Conservation (phyloP, 2,113 vertebrate genomes). For the Vulpes lagopus region DNA sequence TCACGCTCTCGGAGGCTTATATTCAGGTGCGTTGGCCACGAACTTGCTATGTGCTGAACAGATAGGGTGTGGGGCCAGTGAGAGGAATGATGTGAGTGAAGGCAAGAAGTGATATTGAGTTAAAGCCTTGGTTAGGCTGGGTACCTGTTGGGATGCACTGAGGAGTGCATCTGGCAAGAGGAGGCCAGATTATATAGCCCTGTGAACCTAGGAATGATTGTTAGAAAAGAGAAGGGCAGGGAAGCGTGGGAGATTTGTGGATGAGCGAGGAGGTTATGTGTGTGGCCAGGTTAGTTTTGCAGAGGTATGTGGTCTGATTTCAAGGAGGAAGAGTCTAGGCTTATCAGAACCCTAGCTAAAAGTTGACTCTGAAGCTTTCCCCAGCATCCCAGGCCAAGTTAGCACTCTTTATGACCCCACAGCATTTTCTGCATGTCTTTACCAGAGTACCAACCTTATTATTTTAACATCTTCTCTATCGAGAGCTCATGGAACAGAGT, state of each 20-base stretch:
- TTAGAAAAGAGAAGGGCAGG: neutral
- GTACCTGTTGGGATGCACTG: neutral
- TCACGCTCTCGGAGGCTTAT: constrained; percentile 97
- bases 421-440: neutral
- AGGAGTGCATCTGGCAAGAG: neutral
- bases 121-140: neutral
- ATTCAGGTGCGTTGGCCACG: constrained; percentile 92
- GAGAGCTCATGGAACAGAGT: neutral
- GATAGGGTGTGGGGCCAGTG: neutral
- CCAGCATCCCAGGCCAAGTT: neutral
- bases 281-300: neutral
- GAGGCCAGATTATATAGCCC: neutral
- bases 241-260: neutral
- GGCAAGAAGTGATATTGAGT: neutral
- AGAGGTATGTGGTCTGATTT: neutral
- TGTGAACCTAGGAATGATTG: neutral
- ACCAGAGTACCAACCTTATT: neutral
- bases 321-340: neutral
- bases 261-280: neutral
- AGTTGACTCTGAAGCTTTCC: neutral
- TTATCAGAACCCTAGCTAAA: neutral
- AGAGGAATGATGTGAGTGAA: neutral
- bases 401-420: neutral
- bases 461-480: neutral
- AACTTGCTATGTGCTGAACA: neutral